These are phyloP conservation scores for Tor tambroides DNA, from an alignment of 2,113 vertebrate genomes.

Conservation along the genomic window DNA sequence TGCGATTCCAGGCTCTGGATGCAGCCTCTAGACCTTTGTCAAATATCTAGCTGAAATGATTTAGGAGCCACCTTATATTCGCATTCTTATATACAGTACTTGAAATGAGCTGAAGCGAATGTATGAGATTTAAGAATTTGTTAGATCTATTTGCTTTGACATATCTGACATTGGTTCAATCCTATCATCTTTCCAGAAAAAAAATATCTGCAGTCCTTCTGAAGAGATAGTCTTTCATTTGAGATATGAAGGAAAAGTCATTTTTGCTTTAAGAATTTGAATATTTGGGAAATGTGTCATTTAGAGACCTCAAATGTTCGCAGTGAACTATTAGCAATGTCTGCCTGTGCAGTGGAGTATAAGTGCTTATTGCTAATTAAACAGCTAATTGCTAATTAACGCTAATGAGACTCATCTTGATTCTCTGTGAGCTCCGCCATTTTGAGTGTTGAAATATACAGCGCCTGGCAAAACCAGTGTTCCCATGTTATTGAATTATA, in stretches of 20 bases:
- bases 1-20: conserved; percentile 28
- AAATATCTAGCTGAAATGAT: conserved; percentile 17
- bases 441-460: conserved; percentile 12
- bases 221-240: conserved; percentile 1
- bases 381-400: conserved; percentile 40
- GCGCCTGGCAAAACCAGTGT: not conserved
- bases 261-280: not conserved
- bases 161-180: not conserved
- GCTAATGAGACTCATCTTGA: conserved; percentile 43
- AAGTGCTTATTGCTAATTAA: conserved; percentile 34
- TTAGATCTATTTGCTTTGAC: conserved; percentile 11
- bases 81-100: not conserved
- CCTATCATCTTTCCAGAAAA: not conserved
- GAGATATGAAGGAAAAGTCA: not conserved
- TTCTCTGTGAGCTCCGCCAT: not conserved
- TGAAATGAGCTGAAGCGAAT: conserved; percentile 23
- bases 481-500: conserved; percentile 1
- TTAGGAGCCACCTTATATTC: conserved; percentile 25
- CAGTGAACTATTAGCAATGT: conserved; percentile 42
- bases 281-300: not conserved
- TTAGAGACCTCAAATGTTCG: not conserved
- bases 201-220: not conserved
- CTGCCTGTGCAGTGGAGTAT: conserved; percentile 18
- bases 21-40: conserved; percentile 37
- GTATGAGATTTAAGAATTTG: conserved; percentile 5